phyloP scores from a whole-genome alignment of 1,140 invertebrate species.

The Pseudomyrmex concolor region DNA sequence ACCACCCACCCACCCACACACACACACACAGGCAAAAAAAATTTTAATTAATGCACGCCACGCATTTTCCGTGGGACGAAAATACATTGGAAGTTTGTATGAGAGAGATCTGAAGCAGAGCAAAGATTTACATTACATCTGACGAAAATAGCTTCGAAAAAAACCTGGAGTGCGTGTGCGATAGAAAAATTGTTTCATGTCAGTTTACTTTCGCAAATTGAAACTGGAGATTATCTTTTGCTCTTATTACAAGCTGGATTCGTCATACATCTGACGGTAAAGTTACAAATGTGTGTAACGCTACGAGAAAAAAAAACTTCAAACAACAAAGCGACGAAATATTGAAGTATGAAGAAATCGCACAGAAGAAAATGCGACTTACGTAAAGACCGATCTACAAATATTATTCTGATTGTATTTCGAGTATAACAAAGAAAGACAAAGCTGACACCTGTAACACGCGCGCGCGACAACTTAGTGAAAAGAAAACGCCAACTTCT shows the following conservation, averaged over 20 bases:
- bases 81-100: neutral
- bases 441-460: neutral
- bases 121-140: neutral
- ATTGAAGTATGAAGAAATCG: neutral
- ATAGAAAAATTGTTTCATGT: neutral
- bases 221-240: neutral
- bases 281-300: neutral
- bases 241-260: neutral
- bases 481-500: constrained; percentile 27
- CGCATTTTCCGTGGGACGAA: neutral
- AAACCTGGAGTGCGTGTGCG: no score
- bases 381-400: neutral
- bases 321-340: neutral
- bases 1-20: neutral
- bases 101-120: neutral
- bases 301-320: neutral
- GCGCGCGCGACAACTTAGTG: constrained; percentile 44
- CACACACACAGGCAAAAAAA: neutral
- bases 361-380: neutral
- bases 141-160: constrained; percentile 4
- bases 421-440: no score
- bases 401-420: neutral
- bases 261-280: neutral
- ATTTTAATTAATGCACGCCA: constrained; percentile 42
- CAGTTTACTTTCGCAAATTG: neutral